phyloP scores from a whole-genome alignment of 2,888 invertebrate species.

The Melipona beecheii region DNA sequence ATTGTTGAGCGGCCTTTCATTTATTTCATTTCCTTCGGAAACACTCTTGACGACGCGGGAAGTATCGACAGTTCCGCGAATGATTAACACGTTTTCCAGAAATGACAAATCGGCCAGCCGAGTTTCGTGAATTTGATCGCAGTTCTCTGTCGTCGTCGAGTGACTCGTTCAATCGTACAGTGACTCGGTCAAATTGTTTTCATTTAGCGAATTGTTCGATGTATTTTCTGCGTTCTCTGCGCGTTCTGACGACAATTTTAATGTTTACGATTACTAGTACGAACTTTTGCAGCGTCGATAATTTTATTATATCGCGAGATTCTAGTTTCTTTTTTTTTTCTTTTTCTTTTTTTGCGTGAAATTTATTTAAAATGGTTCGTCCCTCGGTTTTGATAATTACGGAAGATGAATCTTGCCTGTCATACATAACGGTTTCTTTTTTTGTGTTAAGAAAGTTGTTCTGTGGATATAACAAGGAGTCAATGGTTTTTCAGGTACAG shows the following conservation, averaged over 20 bases:
- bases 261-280: constrained; percentile 9
- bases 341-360: background rate
- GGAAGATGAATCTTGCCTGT: background rate
- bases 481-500: constrained; percentile 40
- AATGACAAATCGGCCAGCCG: constrained; percentile 22
- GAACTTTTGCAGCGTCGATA: background rate
- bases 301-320: constrained; percentile 1
- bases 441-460: too few relatives aligned
- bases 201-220: background rate
- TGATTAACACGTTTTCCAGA: background rate
- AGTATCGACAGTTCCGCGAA: background rate
- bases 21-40: background rate
- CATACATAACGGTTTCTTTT: background rate
- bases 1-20: background rate
- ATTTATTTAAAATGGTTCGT: background rate
- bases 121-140: background rate
- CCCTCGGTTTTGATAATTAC: background rate
- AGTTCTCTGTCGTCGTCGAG: background rate
- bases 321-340: background rate
- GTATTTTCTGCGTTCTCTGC: background rate
- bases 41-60: too few relatives aligned
- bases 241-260: background rate
- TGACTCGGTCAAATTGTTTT: background rate
- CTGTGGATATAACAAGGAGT: background rate
- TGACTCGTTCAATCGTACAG: background rate